A percentile compares a stretch with the other conserved stretches of the same genome.
Evolutionary conservation across 1,140 invertebrate genomes (phyloP).

Genomic region (Thrips palmi): DNA sequence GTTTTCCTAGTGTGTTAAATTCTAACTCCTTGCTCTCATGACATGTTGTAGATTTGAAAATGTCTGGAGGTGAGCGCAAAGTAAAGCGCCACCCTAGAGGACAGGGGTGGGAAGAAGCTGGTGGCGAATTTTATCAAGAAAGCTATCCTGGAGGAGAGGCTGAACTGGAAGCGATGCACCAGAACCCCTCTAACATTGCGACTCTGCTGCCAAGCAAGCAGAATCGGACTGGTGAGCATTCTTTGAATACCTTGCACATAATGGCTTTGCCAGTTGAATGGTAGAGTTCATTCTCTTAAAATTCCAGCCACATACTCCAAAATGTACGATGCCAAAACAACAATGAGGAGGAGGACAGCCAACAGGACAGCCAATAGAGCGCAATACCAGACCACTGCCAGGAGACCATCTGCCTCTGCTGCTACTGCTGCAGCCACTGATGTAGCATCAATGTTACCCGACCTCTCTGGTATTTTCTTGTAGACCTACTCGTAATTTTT

Average conservation of each 20-base stretch:
- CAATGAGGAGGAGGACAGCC: conserved; percentile 37
- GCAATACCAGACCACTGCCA: neutral
- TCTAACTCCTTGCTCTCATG: too few relatives aligned
- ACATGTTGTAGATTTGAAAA: too few relatives aligned
- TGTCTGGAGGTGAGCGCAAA: conserved; percentile 38
- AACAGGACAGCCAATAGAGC: conserved; percentile 34
- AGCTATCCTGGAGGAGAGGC: conserved; percentile 53
- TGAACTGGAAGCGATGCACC: conserved; percentile 41
- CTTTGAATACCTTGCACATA: neutral
- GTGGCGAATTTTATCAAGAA: conserved; percentile 70
- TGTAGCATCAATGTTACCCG: conserved; percentile 52
- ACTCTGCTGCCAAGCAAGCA: conserved; percentile 61
- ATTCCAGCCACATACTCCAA: conserved; percentile 25
- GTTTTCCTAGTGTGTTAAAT: too few relatives aligned
- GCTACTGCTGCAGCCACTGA: conserved; percentile 32
- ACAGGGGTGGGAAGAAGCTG: conserved; percentile 65
- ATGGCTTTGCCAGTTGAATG: conserved; percentile 3
- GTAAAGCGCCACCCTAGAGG: conserved; percentile 30
- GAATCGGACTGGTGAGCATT: conserved; percentile 35
- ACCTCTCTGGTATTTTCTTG: conserved; percentile 50
- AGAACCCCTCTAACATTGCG: conserved; percentile 49
- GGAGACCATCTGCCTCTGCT: neutral
- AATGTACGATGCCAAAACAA: conserved; percentile 28
- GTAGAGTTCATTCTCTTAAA: neutral
- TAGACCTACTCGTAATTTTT: conserved; percentile 13